Evolutionary conservation across 2,113 vertebrate genomes (phyloP).

Genomic region (Murina feae): DNA sequence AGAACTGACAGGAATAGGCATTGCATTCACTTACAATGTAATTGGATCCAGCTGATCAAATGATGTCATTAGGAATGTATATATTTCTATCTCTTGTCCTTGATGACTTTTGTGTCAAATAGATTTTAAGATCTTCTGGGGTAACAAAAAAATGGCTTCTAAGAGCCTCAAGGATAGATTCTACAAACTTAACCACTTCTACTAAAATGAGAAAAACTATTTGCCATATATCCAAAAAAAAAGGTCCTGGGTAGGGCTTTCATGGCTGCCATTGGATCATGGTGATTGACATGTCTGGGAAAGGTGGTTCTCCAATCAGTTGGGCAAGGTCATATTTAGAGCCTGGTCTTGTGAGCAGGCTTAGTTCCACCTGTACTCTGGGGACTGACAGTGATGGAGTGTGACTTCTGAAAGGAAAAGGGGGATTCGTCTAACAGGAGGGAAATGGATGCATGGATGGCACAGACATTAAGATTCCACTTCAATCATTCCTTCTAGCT

Average conservation of each 20-base stretch:
- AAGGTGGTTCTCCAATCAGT: background rate
- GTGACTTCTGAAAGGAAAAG: background rate
- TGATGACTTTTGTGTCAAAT: background rate
- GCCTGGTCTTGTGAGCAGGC: background rate
- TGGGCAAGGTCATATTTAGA: background rate
- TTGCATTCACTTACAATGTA: background rate
- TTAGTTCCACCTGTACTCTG: background rate
- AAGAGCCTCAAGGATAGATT: background rate
- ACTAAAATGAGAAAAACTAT: background rate
- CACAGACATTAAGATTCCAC: background rate
- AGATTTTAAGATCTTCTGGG: background rate
- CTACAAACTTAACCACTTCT: background rate
- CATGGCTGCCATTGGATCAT: background rate
- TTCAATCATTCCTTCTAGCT: background rate
- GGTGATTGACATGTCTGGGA: background rate
- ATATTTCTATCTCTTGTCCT: background rate
- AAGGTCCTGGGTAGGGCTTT: background rate
- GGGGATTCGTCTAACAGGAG: background rate
- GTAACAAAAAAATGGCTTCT: background rate
- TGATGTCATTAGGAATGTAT: background rate
- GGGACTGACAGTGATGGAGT: background rate
- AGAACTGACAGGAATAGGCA: background rate
- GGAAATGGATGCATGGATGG: background rate
- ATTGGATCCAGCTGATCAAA: background rate
- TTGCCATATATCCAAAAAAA: background rate